Evolutionary conservation across 30 jellyfish, hydroid and myxozoan genomes (phyloP).

Genomic region (Turritopsis rubra): DNA sequence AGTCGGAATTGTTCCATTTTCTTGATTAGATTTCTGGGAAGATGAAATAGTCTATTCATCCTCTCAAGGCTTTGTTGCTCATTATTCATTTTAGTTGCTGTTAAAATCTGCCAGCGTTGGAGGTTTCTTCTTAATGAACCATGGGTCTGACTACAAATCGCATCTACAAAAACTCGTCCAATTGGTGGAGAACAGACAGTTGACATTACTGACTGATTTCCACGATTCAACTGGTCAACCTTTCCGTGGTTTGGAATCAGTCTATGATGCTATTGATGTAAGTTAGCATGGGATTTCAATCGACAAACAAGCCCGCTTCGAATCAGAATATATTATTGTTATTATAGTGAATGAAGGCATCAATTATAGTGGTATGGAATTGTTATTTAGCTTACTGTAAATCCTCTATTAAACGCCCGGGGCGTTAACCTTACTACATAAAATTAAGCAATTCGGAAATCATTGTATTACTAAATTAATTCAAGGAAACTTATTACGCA

Average conservation of each 20-base stretch:
- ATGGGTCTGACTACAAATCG: conserved; percentile 41
- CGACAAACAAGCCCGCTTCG: no score
- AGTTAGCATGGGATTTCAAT: conserved; percentile 12
- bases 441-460: no score
- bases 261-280: conserved; percentile 81
- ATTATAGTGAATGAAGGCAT: background rate
- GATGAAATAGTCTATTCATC: background rate
- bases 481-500: no score
- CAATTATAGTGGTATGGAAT: background rate
- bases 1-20: background rate
- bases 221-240: conserved; percentile 20
- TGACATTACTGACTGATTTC: conserved; percentile 18
- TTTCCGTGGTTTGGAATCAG: conserved; percentile 49
- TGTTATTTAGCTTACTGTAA: no score
- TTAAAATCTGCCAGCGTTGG: conserved; percentile 72
- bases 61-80: background rate
- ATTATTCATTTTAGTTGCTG: conserved; percentile 33
- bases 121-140: conserved; percentile 76
- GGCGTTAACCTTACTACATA: no score
- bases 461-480: no score
- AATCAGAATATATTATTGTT: no score
- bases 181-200: conserved; percentile 42
- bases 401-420: no score
- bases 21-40: no score
- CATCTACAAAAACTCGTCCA: conserved; percentile 57